A percentile compares a stretch with the other conserved stretches of the same genome.
Evolutionary conservation across 2,888 invertebrate species (phyloP).

Genomic region (Miltochrista miniata): DNA sequence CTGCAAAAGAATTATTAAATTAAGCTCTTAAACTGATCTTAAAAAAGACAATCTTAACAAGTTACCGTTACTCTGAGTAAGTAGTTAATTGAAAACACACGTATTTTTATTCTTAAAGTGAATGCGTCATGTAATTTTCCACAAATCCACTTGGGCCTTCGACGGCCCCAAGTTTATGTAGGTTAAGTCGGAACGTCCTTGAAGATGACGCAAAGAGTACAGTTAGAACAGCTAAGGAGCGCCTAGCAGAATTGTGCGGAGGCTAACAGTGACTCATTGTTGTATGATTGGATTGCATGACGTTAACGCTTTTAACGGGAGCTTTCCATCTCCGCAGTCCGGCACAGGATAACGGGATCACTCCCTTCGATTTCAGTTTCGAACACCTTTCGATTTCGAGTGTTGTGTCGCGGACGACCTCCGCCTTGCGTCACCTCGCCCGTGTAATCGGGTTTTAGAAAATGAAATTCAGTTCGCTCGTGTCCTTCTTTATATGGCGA

Average conservation of each 20-base stretch:
- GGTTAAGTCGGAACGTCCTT: slow-evolving; percentile 47
- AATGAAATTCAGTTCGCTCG: slow-evolving; percentile 77
- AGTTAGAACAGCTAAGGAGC: slow-evolving; percentile 31
- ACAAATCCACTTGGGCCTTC: slow-evolving; percentile 26
- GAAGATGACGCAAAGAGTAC: slow-evolving; percentile 48
- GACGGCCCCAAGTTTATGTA: slow-evolving; percentile 27
- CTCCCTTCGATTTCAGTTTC: slow-evolving; percentile 80
- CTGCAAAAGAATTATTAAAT: slow-evolving; percentile 1
- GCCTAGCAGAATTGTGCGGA: slow-evolving; percentile 24
- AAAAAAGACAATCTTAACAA: slow-evolving; percentile 14
- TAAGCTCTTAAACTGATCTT: slow-evolving; percentile 10
- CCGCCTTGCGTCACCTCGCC: slow-evolving; percentile 69
- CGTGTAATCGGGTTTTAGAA: slow-evolving; percentile 80
- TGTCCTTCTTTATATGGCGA: slow-evolving; percentile 73
- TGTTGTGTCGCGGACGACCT: slow-evolving; percentile 71
- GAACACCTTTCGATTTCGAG: slow-evolving; percentile 78
- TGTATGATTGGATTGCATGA: slow-evolving; percentile 59
- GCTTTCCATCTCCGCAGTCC: slow-evolving; percentile 74
- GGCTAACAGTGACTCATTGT: slow-evolving; percentile 47
- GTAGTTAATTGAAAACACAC: slow-evolving; percentile 24
- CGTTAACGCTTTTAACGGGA: slow-evolving; percentile 67
- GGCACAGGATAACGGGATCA: slow-evolving; percentile 76
- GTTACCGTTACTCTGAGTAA: slow-evolving; percentile 21
- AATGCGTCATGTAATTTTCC: slow-evolving; percentile 20
- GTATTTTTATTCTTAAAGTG: slow-evolving; percentile 10